A percentile compares a stretch with the other conserved stretches of the same genome.
These are phyloP conservation scores for Toxostoma redivivum DNA, from an alignment of 2,113 vertebrate genomes.

Conservation along the genomic window DNA sequence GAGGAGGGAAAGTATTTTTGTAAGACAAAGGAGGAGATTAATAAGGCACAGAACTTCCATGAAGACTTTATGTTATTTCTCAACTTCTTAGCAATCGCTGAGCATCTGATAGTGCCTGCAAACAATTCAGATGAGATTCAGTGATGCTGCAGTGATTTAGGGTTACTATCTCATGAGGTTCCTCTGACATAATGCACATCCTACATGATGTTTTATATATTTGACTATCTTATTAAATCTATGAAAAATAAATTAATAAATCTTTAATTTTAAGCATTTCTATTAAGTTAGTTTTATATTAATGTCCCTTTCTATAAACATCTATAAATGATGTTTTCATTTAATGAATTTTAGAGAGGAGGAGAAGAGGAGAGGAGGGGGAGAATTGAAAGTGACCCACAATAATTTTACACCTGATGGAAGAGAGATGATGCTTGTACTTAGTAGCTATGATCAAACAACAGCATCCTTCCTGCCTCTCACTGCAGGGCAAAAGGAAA, in stretches of 20 bases:
- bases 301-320: neutral
- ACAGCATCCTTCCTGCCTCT: neutral
- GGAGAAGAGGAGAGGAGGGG: neutral
- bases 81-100: neutral
- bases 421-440: neutral
- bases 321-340: neutral
- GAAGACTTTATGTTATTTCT: neutral
- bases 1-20: neutral
- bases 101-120: neutral
- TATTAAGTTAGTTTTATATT: neutral
- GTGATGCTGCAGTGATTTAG: neutral
- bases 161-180: neutral
- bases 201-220: neutral
- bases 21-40: neutral
- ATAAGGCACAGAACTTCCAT: neutral
- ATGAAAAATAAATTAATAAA: neutral
- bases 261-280: neutral
- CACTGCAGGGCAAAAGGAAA: neutral
- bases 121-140: neutral
- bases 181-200: neutral
- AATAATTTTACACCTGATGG: accelerated
- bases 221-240: neutral
- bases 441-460: neutral
- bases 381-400: neutral
- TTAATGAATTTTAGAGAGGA: neutral